Evolutionary conservation across 1,140 invertebrate genomes (phyloP), one percentile per base, ranked within the genome.

Genomic region (Periplaneta americana): DNA sequence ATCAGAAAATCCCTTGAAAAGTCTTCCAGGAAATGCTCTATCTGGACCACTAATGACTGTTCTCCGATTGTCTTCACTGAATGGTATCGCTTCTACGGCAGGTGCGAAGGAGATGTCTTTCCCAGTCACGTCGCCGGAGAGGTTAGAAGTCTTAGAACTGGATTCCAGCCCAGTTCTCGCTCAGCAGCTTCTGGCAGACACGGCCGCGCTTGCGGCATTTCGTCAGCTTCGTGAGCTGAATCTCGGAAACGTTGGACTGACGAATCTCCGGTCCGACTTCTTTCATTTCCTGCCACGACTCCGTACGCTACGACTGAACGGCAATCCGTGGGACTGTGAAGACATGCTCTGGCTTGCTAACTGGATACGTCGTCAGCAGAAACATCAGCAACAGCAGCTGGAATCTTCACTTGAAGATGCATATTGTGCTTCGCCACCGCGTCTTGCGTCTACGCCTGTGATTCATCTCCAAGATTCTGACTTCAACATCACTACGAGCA

Each of bases 1-100:
- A 84, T 96, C 95, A 9, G 90, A 93, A 85, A 96, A 96, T 88
- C 94, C 94, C 11, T 88, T 96, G 82, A 91, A 92, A 85, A 87
- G 89, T 80, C 88, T 96, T 74, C 89, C 92, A 3, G 90, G 91
- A 34, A 93, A 92, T 84, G 91, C 92, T 31, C 92, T 96, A 79
- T 89, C 90, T 80, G 93, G 93, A 6, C 91, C 94, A 34, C 89
- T 91, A 80, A 88, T 96, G 10, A 90, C 91, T 80, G 89, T 91
- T 82, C 88, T 96, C 82, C 91, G 92, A 78, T 88, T 97, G 85
- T 92, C 94, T 18, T 91, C 91, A 84, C 88, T 96, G 57, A 90
- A 90, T 82, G 89, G 92, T 79, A 84, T 90, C 1, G 85, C 90
- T 33, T 89, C 91, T 39, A 83, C 87, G 17, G 82, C 87, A 31